A percentile compares a stretch with the other conserved stretches of the same genome.
phyloP scores from a whole-genome alignment of 2,797 vertebrate genomes.

The Antennarius maculatus region DNA sequence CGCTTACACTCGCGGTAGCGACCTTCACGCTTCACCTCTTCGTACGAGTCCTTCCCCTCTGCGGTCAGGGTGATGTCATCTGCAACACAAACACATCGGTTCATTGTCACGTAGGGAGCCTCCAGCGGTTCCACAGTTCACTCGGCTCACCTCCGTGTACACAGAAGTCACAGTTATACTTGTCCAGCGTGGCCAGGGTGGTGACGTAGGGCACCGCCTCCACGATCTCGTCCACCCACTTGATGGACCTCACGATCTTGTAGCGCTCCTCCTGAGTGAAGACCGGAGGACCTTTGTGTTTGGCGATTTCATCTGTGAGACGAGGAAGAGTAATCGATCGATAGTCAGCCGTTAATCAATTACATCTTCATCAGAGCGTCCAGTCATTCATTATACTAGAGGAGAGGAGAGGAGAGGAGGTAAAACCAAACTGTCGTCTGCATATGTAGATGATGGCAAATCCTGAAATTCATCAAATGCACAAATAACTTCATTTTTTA shows the following conservation, averaged over 20 bases:
- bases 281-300: slow-evolving; percentile 97
- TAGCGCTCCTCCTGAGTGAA: slow-evolving; percentile 97
- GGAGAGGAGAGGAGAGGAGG: too few relatives aligned
- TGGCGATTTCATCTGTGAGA: slow-evolving; percentile 90
- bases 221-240: slow-evolving; percentile 98
- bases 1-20: slow-evolving; percentile 96
- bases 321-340: background rate
- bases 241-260: slow-evolving; percentile 97
- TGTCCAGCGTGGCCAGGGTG: slow-evolving; percentile 93
- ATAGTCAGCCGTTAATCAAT: background rate
- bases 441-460: too few relatives aligned
- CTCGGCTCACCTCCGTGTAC: slow-evolving; percentile 78
- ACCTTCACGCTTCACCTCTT: slow-evolving; percentile 90
- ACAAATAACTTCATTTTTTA: too few relatives aligned
- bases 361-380: background rate
- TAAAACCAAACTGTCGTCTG: too few relatives aligned
- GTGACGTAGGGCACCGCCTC: slow-evolving; percentile 96
- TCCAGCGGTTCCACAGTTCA: background rate
- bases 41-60: slow-evolving; percentile 95
- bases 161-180: slow-evolving; percentile 94
- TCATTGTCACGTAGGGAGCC: background rate
- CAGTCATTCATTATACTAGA: too few relatives aligned
- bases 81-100: slow-evolving; percentile 52
- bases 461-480: too few relatives aligned
- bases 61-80: slow-evolving; percentile 96